Base-by-base conservation (phyloP, 2,797 vertebrate species). In the Smutsia temminckii region DNA sequence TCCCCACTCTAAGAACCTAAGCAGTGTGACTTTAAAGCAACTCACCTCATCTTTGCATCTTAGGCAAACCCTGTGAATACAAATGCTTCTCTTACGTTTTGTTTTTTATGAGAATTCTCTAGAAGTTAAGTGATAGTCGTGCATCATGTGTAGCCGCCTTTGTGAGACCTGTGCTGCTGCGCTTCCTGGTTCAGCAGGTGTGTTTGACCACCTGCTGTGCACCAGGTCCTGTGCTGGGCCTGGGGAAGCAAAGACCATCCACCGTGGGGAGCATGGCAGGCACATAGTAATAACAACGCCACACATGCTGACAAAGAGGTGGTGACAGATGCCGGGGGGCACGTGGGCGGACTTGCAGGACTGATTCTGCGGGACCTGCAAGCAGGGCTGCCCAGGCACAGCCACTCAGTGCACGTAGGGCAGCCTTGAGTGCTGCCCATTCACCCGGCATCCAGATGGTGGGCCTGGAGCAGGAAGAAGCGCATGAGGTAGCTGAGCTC, bases 181-280 rank as follows among this genome's bases (percentile, higher is more conserved):
- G 6, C n/a, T 18, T n/a, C n/a, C 3, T n/a, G 3, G 0, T 11
- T 34, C 7, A 34, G 37, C 51, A 6, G 0, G 0, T 40, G 27
- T 80, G 21, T 29, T 53, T 37, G 61, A 81, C 34, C 42, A 34
- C 23, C 63, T 78, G 55, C 18, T 5, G 0, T 5, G 53, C 3
- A 8, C 69, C 18, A 1, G 18, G 8, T 6, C 32, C 71, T 53
- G 18, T 7, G 37, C 14, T 2, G 34, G 77, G 77, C 55, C 37
- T 46, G 21, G 57, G 12, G 18, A 46, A 89, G 68, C 90, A 69
- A 11, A 8, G 51, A 5, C 23, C 6, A 1, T 14, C 9, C 27
- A 8, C 23, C 6, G 0, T 5, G 32, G 11, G 63, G 53, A 29
- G 57, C 18, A 23, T 5, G n/a, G 46, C 14, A 10, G 49, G 61